Conservation (phyloP, 2,113 vertebrate genomes). For the Corythornis vintsioides region DNA sequence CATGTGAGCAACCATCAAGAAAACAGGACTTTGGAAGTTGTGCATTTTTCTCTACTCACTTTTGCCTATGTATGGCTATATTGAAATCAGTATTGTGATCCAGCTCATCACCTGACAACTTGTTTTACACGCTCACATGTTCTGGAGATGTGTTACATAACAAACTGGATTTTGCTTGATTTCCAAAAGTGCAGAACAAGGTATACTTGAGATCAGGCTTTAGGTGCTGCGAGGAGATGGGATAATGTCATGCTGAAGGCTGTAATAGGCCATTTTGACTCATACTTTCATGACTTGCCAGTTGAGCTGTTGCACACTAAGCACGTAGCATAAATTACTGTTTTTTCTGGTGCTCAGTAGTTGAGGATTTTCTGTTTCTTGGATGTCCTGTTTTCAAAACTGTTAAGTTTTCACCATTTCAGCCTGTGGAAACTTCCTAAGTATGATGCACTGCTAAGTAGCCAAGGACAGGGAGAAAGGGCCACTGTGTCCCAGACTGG, state of each 20-base stretch:
- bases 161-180: not conserved
- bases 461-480: not conserved
- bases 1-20: not conserved
- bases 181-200: not conserved
- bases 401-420: not conserved
- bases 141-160: not conserved
- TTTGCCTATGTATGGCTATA: no score
- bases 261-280: not conserved
- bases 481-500: not conserved
- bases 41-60: not conserved
- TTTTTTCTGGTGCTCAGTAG: not conserved
- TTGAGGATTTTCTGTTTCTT: not conserved
- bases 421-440: not conserved
- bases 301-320: not conserved
- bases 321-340: fast-evolving
- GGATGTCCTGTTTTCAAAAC: not conserved
- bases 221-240: not conserved
- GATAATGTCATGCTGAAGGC: not conserved
- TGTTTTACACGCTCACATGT: not conserved
- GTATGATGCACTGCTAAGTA: not conserved
- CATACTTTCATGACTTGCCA: not conserved
- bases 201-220: not conserved
- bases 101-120: fast-evolving
- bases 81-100: not conserved
- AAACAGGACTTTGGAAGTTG: not conserved